Percentiles rank a stretch among this genome's conserved stretches.
Evolutionary conservation across 2,888 invertebrate genomes (phyloP).

Genomic region (Drosophila dives): DNA sequence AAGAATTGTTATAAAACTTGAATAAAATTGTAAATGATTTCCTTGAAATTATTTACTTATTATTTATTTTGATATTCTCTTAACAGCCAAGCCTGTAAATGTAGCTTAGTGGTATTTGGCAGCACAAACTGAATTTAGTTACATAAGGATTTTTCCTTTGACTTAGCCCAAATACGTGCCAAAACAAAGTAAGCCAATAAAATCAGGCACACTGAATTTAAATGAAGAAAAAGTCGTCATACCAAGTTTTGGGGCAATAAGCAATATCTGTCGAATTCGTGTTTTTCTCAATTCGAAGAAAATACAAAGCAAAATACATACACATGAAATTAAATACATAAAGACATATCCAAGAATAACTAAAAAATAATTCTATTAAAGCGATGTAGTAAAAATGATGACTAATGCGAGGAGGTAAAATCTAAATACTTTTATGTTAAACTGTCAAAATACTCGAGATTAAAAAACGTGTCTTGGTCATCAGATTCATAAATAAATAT

Average conservation of each 20-base stretch:
- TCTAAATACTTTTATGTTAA: neutral
- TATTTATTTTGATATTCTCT: neutral
- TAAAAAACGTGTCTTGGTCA: neutral
- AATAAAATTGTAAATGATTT: neutral
- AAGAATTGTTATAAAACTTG: neutral
- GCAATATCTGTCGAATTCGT: constrained; percentile 19
- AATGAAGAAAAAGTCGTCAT: constrained; percentile 5
- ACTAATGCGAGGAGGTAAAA: constrained; percentile 34
- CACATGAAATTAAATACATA: constrained; percentile 20
- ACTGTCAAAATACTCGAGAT: neutral
- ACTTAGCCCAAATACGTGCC: constrained; percentile 19
- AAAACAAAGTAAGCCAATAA: constrained; percentile 14
- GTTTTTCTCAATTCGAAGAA: neutral
- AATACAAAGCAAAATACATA: constrained; percentile 9
- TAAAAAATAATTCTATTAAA: constrained; percentile 22
- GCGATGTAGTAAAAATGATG: constrained; percentile 27
- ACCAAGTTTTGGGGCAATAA: constrained; percentile 5
- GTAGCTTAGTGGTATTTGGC: neutral
- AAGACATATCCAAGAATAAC: constrained; percentile 57
- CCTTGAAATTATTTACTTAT: too few relatives aligned
- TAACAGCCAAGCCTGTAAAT: neutral
- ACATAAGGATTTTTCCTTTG: constrained; percentile 6
- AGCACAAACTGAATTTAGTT: constrained; percentile 10
- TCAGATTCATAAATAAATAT: too few relatives aligned
- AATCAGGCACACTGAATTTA: neutral